Conservation (phyloP, 2,113 vertebrate species). For the Meleagris gallopavo region DNA sequence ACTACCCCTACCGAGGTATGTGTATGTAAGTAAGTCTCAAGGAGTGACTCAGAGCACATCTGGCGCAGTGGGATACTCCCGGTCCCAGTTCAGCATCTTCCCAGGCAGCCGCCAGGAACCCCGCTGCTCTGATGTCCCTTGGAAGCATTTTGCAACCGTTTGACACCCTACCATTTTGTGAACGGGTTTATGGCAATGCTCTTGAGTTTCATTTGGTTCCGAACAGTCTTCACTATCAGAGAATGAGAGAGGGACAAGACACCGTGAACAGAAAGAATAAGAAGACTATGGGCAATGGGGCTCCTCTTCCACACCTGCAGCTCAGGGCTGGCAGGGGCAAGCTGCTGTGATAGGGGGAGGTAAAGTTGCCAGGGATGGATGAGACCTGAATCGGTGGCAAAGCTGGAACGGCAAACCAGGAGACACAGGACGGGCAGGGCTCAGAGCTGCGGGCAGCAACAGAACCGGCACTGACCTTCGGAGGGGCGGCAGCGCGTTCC, state of each 20-base stretch:
- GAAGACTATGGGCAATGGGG: not conserved
- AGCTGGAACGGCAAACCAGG: not conserved
- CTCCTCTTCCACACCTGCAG: not conserved
- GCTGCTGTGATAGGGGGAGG: fast-evolving
- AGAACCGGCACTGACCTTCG: not conserved
- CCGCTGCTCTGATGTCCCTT: not conserved
- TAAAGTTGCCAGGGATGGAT: not conserved
- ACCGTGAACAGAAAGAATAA: not conserved
- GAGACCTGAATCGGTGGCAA: not conserved
- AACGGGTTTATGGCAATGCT: not conserved
- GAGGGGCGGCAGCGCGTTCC: not conserved
- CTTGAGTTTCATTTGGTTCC: not conserved
- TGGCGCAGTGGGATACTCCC: not conserved
- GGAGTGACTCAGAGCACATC: not conserved
- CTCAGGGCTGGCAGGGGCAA: not conserved
- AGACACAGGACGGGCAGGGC: fast-evolving
- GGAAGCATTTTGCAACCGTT: not conserved
- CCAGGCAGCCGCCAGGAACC: not conserved
- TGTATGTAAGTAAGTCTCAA: no score
- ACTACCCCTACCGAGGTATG: no score
- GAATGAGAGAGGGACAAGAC: not conserved
- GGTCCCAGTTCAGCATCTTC: not conserved
- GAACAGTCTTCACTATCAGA: not conserved
- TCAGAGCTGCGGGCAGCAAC: not conserved
- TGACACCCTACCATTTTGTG: not conserved